These are phyloP conservation scores for Ahaetulla prasina DNA, from an alignment of 2,113 vertebrate genomes.

Conservation along the genomic window DNA sequence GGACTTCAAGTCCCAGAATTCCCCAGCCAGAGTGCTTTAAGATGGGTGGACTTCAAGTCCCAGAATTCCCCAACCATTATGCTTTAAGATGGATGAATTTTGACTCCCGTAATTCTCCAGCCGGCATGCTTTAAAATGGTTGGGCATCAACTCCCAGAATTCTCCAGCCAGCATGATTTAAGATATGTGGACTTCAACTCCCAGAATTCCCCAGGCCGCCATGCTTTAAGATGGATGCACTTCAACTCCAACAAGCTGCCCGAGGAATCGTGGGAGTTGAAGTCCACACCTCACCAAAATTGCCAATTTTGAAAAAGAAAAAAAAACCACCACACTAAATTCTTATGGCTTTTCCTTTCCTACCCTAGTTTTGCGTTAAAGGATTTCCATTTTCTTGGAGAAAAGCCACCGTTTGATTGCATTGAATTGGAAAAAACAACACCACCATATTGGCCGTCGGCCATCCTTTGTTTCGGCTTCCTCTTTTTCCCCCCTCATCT, in stretches of 20 bases:
- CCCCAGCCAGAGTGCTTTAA: too few relatives aligned
- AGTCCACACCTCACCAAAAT: neutral
- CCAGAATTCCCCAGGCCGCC: neutral
- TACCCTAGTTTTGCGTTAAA: neutral
- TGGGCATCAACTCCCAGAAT: neutral
- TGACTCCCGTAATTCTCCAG: neutral
- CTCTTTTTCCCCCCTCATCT: neutral
- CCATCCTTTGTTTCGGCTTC: neutral
- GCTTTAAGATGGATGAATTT: neutral
- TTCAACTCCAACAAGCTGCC: neutral
- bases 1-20: neutral
- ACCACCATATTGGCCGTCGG: neutral
- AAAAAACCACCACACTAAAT: fast-evolving
- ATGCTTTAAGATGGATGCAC: neutral
- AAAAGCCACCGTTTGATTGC: neutral
- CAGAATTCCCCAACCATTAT: neutral
- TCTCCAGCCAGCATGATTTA: neutral
- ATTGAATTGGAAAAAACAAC: neutral
- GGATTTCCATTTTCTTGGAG: neutral
- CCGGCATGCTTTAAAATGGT: neutral
- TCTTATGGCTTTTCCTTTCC: neutral
- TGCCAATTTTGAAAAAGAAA: neutral
- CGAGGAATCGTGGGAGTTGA: neutral
- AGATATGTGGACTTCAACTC: neutral
- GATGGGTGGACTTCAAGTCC: neutral